Evolutionary conservation across 1,140 invertebrate species (phyloP).

Genomic region (Drosophila fuyamai): DNA sequence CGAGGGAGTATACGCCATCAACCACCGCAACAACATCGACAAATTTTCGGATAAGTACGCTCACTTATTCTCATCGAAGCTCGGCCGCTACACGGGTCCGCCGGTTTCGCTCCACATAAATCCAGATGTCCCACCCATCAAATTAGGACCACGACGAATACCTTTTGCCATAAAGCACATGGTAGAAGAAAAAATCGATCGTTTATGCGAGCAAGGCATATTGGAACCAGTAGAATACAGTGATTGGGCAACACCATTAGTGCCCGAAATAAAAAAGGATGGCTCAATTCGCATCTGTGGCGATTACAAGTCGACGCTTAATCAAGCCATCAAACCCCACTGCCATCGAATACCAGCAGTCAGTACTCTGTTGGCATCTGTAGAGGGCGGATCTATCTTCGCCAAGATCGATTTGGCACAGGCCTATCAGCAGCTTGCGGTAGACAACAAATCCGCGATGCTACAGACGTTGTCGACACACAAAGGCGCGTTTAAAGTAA

Average conservation of each 20-base stretch:
- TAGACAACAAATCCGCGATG: background rate
- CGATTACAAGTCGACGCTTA: background rate
- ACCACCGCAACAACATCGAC: background rate
- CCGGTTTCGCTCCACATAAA: background rate
- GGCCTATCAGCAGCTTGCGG: conserved; percentile 1
- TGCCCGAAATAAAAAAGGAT: too few species aligned
- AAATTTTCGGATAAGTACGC: background rate
- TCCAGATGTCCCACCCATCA: background rate
- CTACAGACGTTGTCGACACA: background rate
- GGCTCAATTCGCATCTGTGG: too few species aligned
- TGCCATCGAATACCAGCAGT: conserved; percentile 5
- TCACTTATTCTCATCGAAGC: background rate
- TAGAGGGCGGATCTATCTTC: conserved; percentile 8
- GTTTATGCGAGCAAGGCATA: too few species aligned
- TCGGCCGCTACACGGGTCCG: background rate
- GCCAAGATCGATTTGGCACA: conserved; percentile 6
- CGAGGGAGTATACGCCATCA: background rate
- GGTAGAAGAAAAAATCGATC: background rate
- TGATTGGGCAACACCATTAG: too few species aligned
- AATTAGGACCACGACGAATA: background rate
- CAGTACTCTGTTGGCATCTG: background rate
- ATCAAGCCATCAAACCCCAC: conserved; percentile 1
- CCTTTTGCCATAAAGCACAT: background rate
- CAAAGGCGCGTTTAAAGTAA: conserved; percentile 11
- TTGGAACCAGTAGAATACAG: too few species aligned